Evolutionary conservation across 2,113 vertebrate species (phyloP).

Genomic region (Fulmarus glacialis): DNA sequence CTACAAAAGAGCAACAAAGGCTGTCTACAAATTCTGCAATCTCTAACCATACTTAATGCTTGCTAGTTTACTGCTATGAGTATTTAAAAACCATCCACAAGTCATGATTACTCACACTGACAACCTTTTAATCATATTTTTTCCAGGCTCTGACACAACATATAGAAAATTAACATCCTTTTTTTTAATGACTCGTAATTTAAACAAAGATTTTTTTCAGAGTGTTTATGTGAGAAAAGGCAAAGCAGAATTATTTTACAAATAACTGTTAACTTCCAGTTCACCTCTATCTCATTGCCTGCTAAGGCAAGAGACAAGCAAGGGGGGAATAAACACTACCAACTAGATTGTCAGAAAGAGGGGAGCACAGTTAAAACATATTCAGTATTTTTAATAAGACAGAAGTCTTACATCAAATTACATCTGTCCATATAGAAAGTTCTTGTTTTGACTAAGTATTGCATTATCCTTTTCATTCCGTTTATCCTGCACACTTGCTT

Average conservation of each 20-base stretch:
- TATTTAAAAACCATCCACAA: neutral
- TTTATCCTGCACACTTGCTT: neutral
- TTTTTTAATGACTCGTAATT: neutral
- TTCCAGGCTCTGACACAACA: neutral
- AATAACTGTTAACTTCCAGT: neutral
- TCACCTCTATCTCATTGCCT: neutral
- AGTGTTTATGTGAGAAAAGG: neutral
- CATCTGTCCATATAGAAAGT: neutral
- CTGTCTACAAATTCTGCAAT: neutral
- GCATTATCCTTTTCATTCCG: neutral
- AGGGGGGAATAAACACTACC: neutral
- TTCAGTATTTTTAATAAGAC: neutral
- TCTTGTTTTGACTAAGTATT: neutral
- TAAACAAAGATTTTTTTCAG: neutral
- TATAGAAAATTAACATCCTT: neutral
- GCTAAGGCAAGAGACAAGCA: neutral
- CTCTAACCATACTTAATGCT: neutral
- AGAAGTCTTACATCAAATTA: neutral
- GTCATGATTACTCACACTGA: neutral
- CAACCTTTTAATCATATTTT: neutral
- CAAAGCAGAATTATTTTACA: neutral
- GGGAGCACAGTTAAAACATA: neutral
- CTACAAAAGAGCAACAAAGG: neutral
- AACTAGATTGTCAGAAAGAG: neutral
- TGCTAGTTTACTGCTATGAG: neutral